Evolutionary conservation across 2,888 invertebrate genomes (phyloP), one percentile per base, ranked within the genome.

Genomic region (Parnassius mnemosyne): DNA sequence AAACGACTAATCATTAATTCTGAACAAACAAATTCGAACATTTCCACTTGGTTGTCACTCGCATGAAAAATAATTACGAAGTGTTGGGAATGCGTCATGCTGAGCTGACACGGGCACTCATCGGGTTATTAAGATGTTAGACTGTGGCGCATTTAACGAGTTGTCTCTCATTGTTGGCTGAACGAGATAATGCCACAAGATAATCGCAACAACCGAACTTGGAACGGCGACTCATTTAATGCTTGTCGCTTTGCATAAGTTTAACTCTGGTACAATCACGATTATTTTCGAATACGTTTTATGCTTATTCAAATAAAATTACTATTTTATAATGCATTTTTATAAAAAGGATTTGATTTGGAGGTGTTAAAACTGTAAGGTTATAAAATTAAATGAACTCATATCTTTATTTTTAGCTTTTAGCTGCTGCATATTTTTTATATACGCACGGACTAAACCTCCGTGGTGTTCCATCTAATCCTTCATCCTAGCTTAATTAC

Each of bases 41-140:
- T 79, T 78, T 78, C 79, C 69, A 77, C 81, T 83, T 79, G 80
- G 82, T 79, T 87, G 87, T 88, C 87, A 81, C 79, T 83, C 70
- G 72, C 77, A 77, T 80, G 82, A 83, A 84, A 86, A 89, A 88
- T 89, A 87, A 90, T 88, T 84, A 84, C 76, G 73, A 76, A 79
- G 79, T 80, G 78, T 80, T 83, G 75, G 76, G 74, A 73, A 71
- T 76, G 74, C 85, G 80, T 85, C 90, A 86, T 85, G 90, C 90
- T 90, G 91, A 50, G 89, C 78, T 74, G 84, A 90, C 89, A 88
- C 68, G 83, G 77, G 71, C 85, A 81, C 78, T 84, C 84, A 80
- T 71, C 78, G 78, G 80, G 79, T 81, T 87, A 89, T 87, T 88
- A 87, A 89, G 89, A 87, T 84, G 87, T 90, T 84, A 81, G 77